phyloP scores from a whole-genome alignment of 2,888 invertebrate genomes.

The Leptodirus hochenwartii region DNA sequence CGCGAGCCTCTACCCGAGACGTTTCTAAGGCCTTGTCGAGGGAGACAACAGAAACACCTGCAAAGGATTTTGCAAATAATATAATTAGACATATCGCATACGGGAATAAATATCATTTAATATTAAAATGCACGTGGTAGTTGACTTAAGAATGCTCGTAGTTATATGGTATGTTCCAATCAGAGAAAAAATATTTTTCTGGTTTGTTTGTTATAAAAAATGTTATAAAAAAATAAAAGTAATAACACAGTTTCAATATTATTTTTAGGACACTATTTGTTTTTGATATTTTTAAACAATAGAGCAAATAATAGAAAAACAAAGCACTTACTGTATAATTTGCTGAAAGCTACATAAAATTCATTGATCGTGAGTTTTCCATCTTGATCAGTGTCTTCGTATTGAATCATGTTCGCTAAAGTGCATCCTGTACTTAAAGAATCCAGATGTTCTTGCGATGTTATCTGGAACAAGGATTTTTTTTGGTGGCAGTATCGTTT shows the following conservation, averaged over 20 bases:
- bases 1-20: slow-evolving; percentile 48
- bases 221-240: slow-evolving; percentile 1
- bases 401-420: slow-evolving; percentile 46
- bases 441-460: slow-evolving; percentile 41
- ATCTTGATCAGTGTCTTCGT: slow-evolving; percentile 48
- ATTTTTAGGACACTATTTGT: too few species aligned
- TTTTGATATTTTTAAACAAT: too few species aligned
- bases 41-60: slow-evolving; percentile 52
- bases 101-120: too few species aligned
- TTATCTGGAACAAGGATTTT: slow-evolving; percentile 30
- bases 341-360: slow-evolving; percentile 58
- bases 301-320: too few species aligned
- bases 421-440: slow-evolving; percentile 44
- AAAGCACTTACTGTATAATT: slow-evolving; percentile 45
- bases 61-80: slow-evolving; percentile 8
- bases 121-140: too few species aligned
- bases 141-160: too few species aligned
- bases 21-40: slow-evolving; percentile 52
- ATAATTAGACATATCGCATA: too few species aligned
- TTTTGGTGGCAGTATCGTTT: slow-evolving; percentile 9
- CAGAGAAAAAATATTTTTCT: too few species aligned
- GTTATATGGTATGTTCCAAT: too few species aligned
- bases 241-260: background rate
- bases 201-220: too few species aligned
- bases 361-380: slow-evolving; percentile 48